These are phyloP conservation scores for Corythaeola cristata DNA, from an alignment of 2,113 vertebrate genomes.

Conservation along the genomic window DNA sequence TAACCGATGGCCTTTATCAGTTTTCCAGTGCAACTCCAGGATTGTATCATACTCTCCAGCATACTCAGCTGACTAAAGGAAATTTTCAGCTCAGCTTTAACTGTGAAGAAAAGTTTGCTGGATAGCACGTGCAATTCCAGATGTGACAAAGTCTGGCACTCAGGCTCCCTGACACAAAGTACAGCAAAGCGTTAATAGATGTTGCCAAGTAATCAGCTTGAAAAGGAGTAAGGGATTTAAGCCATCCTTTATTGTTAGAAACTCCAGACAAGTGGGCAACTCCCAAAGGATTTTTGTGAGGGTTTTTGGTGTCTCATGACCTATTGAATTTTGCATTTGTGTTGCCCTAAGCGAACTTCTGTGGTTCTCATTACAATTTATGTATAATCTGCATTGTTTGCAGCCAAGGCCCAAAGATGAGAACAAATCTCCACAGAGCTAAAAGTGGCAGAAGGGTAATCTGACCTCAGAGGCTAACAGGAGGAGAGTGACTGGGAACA, in stretches of 20 bases:
- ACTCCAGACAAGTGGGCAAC: background rate
- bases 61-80: background rate
- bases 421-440: background rate
- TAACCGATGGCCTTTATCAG: background rate
- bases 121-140: background rate
- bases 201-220: background rate
- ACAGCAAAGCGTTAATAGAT: conserved; percentile 3
- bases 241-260: background rate
- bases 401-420: background rate
- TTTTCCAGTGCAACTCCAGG: background rate
- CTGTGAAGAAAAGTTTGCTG: background rate
- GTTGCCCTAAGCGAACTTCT: background rate
- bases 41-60: background rate
- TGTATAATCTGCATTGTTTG: conserved; percentile 2
- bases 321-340: conserved; percentile 8
- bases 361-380: conserved; percentile 4
- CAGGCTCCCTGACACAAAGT: background rate
- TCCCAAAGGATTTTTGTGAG: background rate
- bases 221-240: background rate
- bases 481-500: background rate
- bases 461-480: background rate
- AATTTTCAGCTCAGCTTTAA: background rate
- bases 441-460: background rate
- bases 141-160: background rate
- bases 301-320: background rate